phyloP scores from a whole-genome alignment of 1,140 invertebrate genomes.

The silkworm (Bombyx mori) region DNA sequence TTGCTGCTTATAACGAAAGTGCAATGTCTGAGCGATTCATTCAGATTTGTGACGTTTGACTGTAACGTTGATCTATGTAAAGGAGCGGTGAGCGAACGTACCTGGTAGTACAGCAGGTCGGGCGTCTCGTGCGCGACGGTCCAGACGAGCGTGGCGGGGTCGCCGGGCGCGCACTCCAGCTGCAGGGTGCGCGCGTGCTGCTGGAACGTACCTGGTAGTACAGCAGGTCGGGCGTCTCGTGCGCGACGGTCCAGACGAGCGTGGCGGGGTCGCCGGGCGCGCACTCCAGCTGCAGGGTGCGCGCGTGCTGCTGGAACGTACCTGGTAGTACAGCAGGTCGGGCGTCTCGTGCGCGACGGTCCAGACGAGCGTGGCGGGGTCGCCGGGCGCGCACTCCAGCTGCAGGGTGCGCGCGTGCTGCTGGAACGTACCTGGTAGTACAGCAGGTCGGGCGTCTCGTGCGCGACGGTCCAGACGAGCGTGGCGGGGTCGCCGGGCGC shows the following conservation, averaged over 20 bases:
- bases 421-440: slow-evolving; percentile 90
- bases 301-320: no score
- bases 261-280: slow-evolving; percentile 79
- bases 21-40: no score
- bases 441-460: slow-evolving; percentile 83
- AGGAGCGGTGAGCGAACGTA: slow-evolving; percentile 44
- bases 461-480: slow-evolving; percentile 86
- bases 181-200: slow-evolving; percentile 83
- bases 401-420: slow-evolving; percentile 83
- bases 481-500: slow-evolving; percentile 79
- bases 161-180: slow-evolving; percentile 81
- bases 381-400: slow-evolving; percentile 81
- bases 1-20: no score
- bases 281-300: slow-evolving; percentile 82
- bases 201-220: slow-evolving; percentile 86
- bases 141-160: slow-evolving; percentile 83
- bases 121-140: slow-evolving; percentile 86
- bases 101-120: slow-evolving; percentile 90
- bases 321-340: slow-evolving; percentile 90
- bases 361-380: slow-evolving; percentile 83
- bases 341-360: slow-evolving; percentile 86
- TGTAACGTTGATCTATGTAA: no score
- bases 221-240: slow-evolving; percentile 83
- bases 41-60: no score
- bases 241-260: slow-evolving; percentile 86